Evolutionary conservation across 2,113 vertebrate genomes (phyloP).

Genomic region (Nibea coibor): DNA sequence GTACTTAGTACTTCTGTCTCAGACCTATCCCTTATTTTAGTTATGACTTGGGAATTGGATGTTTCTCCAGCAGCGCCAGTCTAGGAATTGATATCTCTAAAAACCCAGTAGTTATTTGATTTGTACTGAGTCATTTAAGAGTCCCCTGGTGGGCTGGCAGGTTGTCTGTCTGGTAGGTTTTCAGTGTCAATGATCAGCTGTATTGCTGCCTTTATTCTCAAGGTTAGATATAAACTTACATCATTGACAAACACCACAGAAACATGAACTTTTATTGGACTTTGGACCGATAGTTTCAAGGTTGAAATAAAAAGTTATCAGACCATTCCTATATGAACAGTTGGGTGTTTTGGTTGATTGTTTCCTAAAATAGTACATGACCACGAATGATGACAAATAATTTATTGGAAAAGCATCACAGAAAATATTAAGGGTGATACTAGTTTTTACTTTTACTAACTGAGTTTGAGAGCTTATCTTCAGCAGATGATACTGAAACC

Average conservation of each 20-base stretch:
- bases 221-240: constrained; percentile 19
- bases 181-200: constrained; percentile 32
- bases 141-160: neutral
- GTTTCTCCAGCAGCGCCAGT: constrained; percentile 4
- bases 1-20: neutral
- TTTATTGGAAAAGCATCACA: constrained; percentile 4
- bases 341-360: too few relatives aligned
- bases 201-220: constrained; percentile 16
- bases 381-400: neutral
- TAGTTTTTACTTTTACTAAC: neutral
- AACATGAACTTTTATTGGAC: neutral
- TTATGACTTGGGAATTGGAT: constrained; percentile 8
- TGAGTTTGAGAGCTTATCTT: neutral
- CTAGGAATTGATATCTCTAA: constrained; percentile 19
- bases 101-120: constrained; percentile 1
- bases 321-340: neutral
- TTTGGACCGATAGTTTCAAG: neutral
- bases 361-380: neutral
- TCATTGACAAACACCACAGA: neutral
- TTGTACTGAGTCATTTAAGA: neutral
- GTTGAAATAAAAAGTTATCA: neutral
- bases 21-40: neutral
- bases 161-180: constrained; percentile 2
- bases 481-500: neutral
- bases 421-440: neutral